Percentiles rank a stretch among this genome's conserved stretches.
Conservation (phyloP, 2,888 invertebrate genomes). For the Heliconius charithonia region DNA sequence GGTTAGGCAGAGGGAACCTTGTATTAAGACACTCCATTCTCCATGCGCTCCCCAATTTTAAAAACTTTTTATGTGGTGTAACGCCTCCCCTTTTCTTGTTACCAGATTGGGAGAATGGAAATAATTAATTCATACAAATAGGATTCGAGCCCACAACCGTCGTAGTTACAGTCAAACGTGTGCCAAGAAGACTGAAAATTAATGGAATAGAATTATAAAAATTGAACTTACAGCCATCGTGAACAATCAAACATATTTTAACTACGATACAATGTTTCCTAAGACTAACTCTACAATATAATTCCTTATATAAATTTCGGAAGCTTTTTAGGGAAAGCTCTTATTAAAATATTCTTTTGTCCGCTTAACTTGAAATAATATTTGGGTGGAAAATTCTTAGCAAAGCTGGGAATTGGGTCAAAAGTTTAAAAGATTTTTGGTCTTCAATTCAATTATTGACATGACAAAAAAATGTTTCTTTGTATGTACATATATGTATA, state of each 20-base stretch:
- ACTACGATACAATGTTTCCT: neutral
- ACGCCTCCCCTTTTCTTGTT: no score
- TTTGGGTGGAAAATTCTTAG: conserved; percentile 26
- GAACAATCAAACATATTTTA: neutral
- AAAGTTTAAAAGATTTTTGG: conserved; percentile 26
- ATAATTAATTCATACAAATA: no score
- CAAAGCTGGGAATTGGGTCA: conserved; percentile 30
- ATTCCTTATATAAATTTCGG: conserved; percentile 16
- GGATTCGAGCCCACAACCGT: no score
- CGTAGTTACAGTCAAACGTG: neutral
- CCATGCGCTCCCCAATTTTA: no score
- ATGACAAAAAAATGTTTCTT: neutral
- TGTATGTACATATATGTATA: no score
- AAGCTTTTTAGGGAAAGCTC: conserved; percentile 19
- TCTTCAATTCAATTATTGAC: conserved; percentile 29
- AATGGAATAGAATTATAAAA: neutral
- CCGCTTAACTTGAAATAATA: conserved; percentile 28
- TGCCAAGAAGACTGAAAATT: no score
- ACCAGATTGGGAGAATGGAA: no score
- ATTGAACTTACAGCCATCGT: neutral
- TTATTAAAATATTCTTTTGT: conserved; percentile 32
- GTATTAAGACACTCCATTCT: no score
- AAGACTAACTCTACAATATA: neutral
- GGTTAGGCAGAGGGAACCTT: no score
- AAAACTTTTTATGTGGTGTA: no score